Evolutionary conservation across 1,140 invertebrate species (phyloP).

Genomic region (Babylonia areolata): DNA sequence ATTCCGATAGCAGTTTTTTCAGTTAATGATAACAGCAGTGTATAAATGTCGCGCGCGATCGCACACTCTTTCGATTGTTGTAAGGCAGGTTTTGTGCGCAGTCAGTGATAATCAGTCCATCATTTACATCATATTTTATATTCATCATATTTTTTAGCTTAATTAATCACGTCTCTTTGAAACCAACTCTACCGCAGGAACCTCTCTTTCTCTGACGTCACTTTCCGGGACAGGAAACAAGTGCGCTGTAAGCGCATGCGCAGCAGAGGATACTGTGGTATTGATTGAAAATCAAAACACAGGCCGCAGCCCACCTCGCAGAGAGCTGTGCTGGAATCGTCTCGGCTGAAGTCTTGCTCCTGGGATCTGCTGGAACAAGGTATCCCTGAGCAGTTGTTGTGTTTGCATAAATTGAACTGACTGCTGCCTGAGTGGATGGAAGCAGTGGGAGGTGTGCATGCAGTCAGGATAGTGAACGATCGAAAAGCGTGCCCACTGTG

Average conservation of each 20-base stretch:
- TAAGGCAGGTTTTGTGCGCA: no score
- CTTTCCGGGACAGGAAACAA: not conserved
- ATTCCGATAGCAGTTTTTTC: no score
- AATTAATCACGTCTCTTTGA: no score
- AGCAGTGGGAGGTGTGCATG: not conserved
- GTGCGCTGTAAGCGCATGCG: not conserved
- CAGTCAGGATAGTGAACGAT: not conserved
- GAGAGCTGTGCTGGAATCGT: not conserved
- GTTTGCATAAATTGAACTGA: not conserved
- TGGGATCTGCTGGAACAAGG: not conserved
- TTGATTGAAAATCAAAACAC: conserved; percentile 8
- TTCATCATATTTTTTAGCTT: no score
- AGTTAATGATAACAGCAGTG: no score
- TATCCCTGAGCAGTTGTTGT: not conserved
- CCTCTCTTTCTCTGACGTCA: conserved; percentile 5
- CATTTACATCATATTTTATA: no score
- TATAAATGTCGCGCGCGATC: no score
- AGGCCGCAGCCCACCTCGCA: not conserved
- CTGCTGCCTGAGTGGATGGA: not conserved
- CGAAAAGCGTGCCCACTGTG: not conserved
- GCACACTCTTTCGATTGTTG: no score
- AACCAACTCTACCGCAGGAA: no score
- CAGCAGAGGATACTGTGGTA: not conserved
- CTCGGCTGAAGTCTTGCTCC: not conserved
- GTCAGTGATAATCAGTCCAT: no score